A percentile compares a stretch with the other conserved stretches of the same genome.
Evolutionary conservation across 2,888 invertebrate species (phyloP).

Genomic region (Mellilla xanthometata): DNA sequence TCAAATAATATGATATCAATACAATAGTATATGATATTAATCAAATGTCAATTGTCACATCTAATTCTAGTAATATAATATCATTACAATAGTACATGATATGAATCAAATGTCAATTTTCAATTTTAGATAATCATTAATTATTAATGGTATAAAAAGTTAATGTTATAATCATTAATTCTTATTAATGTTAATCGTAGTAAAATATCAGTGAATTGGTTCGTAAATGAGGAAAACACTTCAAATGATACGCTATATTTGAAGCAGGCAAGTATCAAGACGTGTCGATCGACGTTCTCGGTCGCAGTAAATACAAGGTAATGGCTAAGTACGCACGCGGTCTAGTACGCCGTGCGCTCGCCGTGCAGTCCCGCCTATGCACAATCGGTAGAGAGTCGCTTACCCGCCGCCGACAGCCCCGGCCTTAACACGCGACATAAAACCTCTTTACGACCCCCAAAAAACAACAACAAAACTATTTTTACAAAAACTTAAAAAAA

Average conservation of each 20-base stretch:
- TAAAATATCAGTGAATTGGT: no score
- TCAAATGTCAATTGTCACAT: no score
- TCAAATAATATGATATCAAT: no score
- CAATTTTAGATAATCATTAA: no score
- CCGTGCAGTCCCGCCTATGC: conserved; percentile 82
- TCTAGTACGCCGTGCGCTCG: conserved; percentile 80
- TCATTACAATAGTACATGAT: no score
- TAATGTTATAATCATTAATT: no score
- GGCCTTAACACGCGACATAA: conserved; percentile 73
- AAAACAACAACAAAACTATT: conserved; percentile 65
- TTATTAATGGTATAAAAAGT: no score
- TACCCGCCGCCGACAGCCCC: conserved; percentile 66
- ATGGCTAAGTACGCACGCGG: conserved; percentile 82
- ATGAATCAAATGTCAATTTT: no score
- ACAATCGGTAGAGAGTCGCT: conserved; percentile 78
- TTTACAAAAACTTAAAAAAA: conserved; percentile 49
- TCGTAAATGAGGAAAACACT: background rate
- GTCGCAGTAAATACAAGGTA: conserved; percentile 82
- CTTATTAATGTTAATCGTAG: no score
- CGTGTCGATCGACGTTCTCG: conserved; percentile 42
- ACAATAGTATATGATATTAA: no score
- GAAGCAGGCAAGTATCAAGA: conserved; percentile 59
- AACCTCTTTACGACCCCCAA: conserved; percentile 71
- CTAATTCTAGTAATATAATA: no score
- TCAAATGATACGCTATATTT: conserved; percentile 19